Evolutionary conservation across 2,888 invertebrate genomes (phyloP).

Genomic region (Drosophila anomalata): DNA sequence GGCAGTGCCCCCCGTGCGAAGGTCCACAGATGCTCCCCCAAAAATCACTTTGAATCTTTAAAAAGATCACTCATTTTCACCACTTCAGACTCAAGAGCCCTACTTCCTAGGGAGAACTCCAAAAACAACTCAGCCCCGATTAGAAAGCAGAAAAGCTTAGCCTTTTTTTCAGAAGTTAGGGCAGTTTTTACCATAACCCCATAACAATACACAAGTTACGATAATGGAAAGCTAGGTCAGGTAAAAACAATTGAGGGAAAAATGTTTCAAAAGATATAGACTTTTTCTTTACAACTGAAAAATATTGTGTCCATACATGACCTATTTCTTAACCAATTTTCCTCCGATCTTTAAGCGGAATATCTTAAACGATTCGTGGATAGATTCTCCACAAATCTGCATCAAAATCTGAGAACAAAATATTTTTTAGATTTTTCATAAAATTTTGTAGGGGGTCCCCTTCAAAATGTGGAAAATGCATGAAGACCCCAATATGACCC

Average conservation of each 20-base stretch:
- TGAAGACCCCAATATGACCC: too few relatives aligned
- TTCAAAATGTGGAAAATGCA: too few relatives aligned
- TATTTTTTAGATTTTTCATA: too few relatives aligned
- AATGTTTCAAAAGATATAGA: neutral
- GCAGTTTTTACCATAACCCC: neutral
- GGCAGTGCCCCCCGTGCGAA: conserved; percentile 15
- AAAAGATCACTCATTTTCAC: neutral
- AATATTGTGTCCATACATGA: too few relatives aligned
- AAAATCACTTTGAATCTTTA: conserved; percentile 2
- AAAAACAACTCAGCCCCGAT: neutral
- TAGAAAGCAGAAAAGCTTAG: neutral
- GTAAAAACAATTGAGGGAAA: neutral
- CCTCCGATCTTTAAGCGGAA: neutral
- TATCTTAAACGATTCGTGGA: too few relatives aligned
- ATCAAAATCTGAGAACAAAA: too few relatives aligned
- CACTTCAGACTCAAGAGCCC: neutral
- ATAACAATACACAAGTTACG: neutral
- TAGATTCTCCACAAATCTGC: too few relatives aligned
- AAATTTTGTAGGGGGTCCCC: too few relatives aligned
- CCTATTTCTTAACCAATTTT: too few relatives aligned
- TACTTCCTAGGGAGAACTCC: neutral
- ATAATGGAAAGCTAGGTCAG: neutral
- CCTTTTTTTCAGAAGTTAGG: neutral
- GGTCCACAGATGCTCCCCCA: conserved; percentile 3
- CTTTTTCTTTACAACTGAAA: neutral